Base-by-base conservation (phyloP, 2,888 invertebrate species). In the Chamaedrilus cognettii region DNA sequence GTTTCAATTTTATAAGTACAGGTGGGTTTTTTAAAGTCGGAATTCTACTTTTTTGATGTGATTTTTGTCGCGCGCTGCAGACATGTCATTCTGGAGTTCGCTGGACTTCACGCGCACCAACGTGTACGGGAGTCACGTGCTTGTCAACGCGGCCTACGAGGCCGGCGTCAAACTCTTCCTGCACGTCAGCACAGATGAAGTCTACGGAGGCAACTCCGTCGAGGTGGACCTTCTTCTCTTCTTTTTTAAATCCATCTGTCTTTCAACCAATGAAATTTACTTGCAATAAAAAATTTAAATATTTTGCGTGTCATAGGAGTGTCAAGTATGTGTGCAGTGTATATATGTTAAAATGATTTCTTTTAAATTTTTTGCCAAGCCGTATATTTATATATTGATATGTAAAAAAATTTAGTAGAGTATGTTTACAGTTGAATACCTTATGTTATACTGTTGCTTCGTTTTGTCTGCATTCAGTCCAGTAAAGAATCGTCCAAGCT, bases 111-210 rank as follows among this genome's bases (percentile, higher is more conserved):
- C 74, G 4, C 61, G 69, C 34, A 70, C 70, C 23, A 77, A 77
- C 65, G 74, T 76, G 5, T 70, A 72, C 23, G 77, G 76, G 11
- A 77, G 67, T 2, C 76, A 77, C 51, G 70, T 73, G 5, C 66
- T 77, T 19, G 64, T 76, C 19, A 76, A 76, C 51, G 66, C 74
- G 19, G 71, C 74, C 2, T 65, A 72, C 30, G 69, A 75, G 33
- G 67, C 70, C 4, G 70, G 71, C 4, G 69, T 77, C 5, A 61
- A 67, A 42, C 60, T 68, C 42, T 77, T 77, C 67, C 60, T 77
- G 28, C 77, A 77, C 67, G 72, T 76, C 62, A 76, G 76, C 59
- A 76, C 78, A 4, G 82, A 81, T 70, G 84, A 83, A 67, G 80
- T 83, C 7, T 84, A 83, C 67, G 84, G 84, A 58, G 73, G 74